These are phyloP conservation scores for Pentamera pediparva DNA, from an alignment of 53 echinoderm and acorn worm genomes.

Conservation along the genomic window DNA sequence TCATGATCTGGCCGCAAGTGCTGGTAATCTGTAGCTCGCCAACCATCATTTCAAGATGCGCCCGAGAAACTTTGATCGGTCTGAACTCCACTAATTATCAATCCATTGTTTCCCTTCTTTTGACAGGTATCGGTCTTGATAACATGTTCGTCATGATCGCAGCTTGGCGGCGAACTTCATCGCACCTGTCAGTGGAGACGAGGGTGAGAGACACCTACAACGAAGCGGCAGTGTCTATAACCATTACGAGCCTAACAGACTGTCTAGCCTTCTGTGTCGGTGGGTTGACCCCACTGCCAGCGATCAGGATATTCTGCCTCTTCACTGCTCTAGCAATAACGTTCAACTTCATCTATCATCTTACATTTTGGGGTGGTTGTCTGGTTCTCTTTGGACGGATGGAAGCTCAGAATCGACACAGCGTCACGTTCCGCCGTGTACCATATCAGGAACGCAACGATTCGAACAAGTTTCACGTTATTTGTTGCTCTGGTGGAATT, in stretches of 20 bases:
- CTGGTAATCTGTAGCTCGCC: no score
- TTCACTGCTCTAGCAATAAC: conserved; percentile 49
- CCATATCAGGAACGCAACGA: conserved; percentile 2
- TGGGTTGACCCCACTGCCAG: conserved; percentile 37
- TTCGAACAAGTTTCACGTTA: background rate
- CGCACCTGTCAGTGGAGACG: background rate
- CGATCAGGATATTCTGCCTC: conserved; percentile 54
- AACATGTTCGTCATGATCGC: conserved; percentile 45
- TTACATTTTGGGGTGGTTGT: conserved; percentile 62
- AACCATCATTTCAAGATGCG: no score
- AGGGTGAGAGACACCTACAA: conserved; percentile 54
- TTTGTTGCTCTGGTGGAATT: conserved; percentile 31
- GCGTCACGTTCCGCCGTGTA: conserved; percentile 1
- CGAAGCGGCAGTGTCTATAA: conserved; percentile 65
- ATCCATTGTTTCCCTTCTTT: background rate
- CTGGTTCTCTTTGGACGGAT: conserved; percentile 52
- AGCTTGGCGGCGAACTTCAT: conserved; percentile 35
- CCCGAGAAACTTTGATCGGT: no score
- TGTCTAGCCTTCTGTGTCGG: conserved; percentile 56
- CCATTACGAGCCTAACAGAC: conserved; percentile 62
- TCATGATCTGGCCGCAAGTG: no score
- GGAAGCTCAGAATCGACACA: conserved; percentile 31
- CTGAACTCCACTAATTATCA: no score
- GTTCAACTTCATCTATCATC: conserved; percentile 51
- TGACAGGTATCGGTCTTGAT: conserved; percentile 46